Percentiles rank a stretch among this genome's conserved stretches.
phyloP scores from a whole-genome alignment of 2,888 invertebrate species.

The Drosophila prostipennis region DNA sequence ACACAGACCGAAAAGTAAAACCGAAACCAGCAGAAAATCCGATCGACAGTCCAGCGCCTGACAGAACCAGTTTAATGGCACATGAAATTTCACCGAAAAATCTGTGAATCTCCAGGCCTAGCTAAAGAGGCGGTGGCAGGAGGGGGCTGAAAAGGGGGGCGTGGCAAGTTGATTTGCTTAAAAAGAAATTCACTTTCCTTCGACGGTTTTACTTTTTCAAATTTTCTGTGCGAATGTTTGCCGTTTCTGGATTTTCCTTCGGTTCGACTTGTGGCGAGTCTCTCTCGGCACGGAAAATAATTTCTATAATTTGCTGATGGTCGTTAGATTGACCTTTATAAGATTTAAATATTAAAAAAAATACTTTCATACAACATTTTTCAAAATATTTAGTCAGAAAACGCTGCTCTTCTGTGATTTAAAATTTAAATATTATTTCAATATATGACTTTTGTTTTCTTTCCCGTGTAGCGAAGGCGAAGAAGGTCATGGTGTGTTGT shows the following conservation, averaged over 20 bases:
- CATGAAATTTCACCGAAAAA: conserved; percentile 77
- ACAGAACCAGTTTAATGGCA: conserved; percentile 81
- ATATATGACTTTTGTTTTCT: not conserved
- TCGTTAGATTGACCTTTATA: too few relatives aligned
- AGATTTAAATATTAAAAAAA: not conserved
- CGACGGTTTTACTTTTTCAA: conserved; percentile 54
- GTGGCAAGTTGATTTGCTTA: conserved; percentile 78
- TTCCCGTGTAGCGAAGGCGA: conserved; percentile 61
- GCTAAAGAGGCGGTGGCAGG: conserved; percentile 19
- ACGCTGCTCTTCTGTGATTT: too few relatives aligned
- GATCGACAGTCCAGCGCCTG: conserved; percentile 45
- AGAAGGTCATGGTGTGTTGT: conserved; percentile 72
- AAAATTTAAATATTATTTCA: not conserved
- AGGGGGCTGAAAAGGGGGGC: conserved; percentile 42
- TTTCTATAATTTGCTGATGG: not conserved
- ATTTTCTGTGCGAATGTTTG: conserved; percentile 43
- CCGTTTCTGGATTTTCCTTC: conserved; percentile 11
- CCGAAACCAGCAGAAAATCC: conserved; percentile 16
- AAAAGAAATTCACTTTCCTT: conserved; percentile 81
- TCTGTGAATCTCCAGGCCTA: conserved; percentile 71
- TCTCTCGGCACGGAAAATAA: conserved; percentile 13
- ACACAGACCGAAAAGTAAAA: conserved; percentile 6
- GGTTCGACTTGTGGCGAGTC: conserved; percentile 9
- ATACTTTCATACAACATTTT: not conserved
- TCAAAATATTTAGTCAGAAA: too few relatives aligned